Evolutionary conservation across 2,113 vertebrate species (phyloP), one percentile per base, ranked within the genome.

Genomic region (Colinus virginianus): DNA sequence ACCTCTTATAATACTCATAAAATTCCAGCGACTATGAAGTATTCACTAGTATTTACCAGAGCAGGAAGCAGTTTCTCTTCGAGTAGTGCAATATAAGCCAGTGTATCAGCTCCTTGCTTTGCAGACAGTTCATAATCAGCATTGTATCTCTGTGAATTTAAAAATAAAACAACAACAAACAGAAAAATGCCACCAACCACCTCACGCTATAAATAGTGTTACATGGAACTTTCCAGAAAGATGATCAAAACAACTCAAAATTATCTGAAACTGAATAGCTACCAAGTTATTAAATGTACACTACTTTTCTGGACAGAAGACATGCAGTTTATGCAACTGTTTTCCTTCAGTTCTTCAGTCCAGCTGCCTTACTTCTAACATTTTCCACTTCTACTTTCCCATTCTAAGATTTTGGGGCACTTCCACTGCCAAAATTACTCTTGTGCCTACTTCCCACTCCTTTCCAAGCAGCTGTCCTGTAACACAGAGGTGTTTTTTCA

Each of bases 41-140:
- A 95, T 64, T 88, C 69, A 63, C 51, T 76, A 76, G 25, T 62
- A 77, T 91, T 97, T 97, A 99, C 99, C 98, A 99, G 74, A 92
- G 99, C 99, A 89, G 99, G 99, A 84, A 97, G 98, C 20, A 99
- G 97, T 58, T 99, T 99, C 96, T 99, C 99, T 96, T 99, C 98
- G 42, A 99, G 97, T n/a, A 99, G 97, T 58, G 99, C 99, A 48
- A 99, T 98, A 92, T 99, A 99, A 9, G 99, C 99, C 97, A 99
- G 97, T 3, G 99, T 99, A 95, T 99, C 99, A 70, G 99, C 99
- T 76, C 99, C 99, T 97, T 99, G 98, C 94, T 98, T 99, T 82
- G 99, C 98, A 62, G 99, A 98, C 84, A 99, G 97, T 63, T 99
- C 98, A 96, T 98, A 99, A 97, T 99, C 99, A 66, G 99, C 99